phyloP scores from a whole-genome alignment of 2,113 vertebrate species.

The Paraplagusia blochii region DNA sequence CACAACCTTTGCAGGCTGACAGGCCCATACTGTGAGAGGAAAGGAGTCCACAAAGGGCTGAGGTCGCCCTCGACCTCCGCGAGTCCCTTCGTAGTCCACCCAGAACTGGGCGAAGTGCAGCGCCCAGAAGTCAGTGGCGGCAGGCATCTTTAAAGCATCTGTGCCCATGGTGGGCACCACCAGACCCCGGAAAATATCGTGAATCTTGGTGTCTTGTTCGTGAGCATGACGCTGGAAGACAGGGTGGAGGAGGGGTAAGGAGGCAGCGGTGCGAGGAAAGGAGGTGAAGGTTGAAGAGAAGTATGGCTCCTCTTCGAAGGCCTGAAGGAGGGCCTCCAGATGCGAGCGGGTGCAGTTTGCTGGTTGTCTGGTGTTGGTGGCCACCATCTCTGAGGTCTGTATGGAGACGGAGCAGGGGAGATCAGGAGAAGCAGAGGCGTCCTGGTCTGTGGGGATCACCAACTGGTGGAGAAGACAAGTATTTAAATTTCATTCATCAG shows the following conservation, averaged over 20 bases:
- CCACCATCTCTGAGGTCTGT: conserved; percentile 96
- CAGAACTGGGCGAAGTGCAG: conserved; percentile 95
- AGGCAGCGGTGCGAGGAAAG: conserved; percentile 69
- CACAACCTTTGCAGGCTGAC: conserved; percentile 83
- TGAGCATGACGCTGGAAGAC: conserved; percentile 94
- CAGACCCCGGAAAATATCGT: conserved; percentile 89
- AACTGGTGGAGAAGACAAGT: conserved; percentile 72
- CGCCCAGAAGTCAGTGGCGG: conserved; percentile 91
- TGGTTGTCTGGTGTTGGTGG: conserved; percentile 90
- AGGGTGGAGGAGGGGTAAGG: conserved; percentile 85
- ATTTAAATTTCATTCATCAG: too few species aligned
- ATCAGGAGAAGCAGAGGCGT: conserved; percentile 81
- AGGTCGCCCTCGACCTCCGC: conserved; percentile 85
- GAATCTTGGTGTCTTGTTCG: conserved; percentile 92
- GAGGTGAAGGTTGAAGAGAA: conserved; percentile 83
- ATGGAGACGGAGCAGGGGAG: conserved; percentile 88
- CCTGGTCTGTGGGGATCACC: conserved; percentile 87
- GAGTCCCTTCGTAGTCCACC: conserved; percentile 92
- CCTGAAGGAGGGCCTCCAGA: conserved; percentile 89
- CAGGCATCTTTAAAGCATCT: conserved; percentile 83
- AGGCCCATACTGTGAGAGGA: conserved; percentile 91
- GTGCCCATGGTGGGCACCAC: conserved; percentile 80
- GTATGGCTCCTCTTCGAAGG: conserved; percentile 89
- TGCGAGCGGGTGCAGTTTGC: conserved; percentile 89
- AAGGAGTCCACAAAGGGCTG: conserved; percentile 93